Base-by-base conservation (phyloP, 2,113 vertebrate genomes). In the Ceyx cyanopectus region DNA sequence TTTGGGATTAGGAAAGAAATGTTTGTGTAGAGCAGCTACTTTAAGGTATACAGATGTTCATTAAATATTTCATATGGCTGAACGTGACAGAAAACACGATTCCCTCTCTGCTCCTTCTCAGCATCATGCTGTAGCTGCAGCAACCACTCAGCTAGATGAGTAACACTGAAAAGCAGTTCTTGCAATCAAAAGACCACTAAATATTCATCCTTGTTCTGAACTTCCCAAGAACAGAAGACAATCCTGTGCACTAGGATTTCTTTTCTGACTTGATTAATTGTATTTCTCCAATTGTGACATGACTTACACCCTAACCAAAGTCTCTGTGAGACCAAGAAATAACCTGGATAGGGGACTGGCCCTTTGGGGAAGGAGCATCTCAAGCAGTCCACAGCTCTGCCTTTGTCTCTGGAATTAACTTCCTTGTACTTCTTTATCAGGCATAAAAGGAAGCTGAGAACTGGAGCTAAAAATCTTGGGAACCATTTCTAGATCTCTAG, bases 101-200 rank as follows among this genome's bases (percentile, higher is more conserved):
- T 91, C 37, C 15, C 34, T 50, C 58, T 84, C 78, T 83, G 70
- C 81, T 56, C 80, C 1, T 80, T 91, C 56, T 83, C 81, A 57
- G 17, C 81, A 45, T 77, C 87, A 62, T 51, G 30, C 51, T 46
- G 91, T 91, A 96, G 78, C 89, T 94, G 94, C 91, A 93, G 95
- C 89, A 95, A 94, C 81, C 10, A 2, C 81, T 80, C 29, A 26
- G 58, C 73, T 19, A 32, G 51, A 93, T 73, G 77, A 93, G 56
- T 80, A 95, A 91, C 30, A 27, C 37, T 70, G 48, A 74, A 66
- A 85, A 81, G 37, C 48, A 75, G n/a, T 77, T 58, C 87, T 1
- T 68, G 60, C 60, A 80, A 73, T 69, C 51, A 76, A 56, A 77
- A 87, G 20, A 46, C 15, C 12, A 65, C 43, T 73, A 58, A 94